These are phyloP conservation scores for Cichladusa arquata DNA, from an alignment of 2,113 vertebrate genomes.

Conservation along the genomic window DNA sequence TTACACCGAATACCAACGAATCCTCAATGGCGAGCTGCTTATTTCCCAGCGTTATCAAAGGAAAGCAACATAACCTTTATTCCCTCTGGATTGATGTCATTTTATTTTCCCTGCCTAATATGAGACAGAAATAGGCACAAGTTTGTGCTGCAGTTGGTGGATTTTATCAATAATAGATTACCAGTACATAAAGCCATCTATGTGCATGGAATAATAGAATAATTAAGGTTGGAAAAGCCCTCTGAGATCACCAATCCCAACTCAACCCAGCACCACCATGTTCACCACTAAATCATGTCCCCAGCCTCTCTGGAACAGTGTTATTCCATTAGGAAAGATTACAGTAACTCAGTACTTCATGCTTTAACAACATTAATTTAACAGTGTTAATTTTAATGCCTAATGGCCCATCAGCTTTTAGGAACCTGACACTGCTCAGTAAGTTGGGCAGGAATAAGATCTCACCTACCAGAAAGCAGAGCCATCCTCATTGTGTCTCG, in stretches of 20 bases:
- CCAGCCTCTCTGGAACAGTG: background rate
- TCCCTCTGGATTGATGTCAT: background rate
- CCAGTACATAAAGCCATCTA: background rate
- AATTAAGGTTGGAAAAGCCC: background rate
- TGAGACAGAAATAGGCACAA: background rate
- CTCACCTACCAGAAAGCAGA: background rate
- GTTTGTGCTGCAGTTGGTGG: background rate
- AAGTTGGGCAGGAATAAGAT: background rate
- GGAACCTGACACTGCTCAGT: background rate
- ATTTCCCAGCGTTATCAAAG: conserved; percentile 10
- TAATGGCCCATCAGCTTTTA: background rate
- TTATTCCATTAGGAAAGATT: background rate
- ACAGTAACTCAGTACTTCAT: background rate
- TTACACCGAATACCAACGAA: background rate
- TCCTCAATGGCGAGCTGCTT: background rate
- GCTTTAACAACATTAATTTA: background rate
- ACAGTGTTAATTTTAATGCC: background rate
- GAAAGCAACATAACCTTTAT: background rate
- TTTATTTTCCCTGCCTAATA: background rate
- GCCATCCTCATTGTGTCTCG: background rate
- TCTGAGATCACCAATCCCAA: background rate
- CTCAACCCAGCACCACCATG: background rate
- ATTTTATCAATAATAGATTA: background rate
- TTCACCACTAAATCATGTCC: background rate
- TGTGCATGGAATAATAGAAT: background rate